Conservation (phyloP, 2,113 vertebrate genomes). For the Halcyon senegalensis region DNA sequence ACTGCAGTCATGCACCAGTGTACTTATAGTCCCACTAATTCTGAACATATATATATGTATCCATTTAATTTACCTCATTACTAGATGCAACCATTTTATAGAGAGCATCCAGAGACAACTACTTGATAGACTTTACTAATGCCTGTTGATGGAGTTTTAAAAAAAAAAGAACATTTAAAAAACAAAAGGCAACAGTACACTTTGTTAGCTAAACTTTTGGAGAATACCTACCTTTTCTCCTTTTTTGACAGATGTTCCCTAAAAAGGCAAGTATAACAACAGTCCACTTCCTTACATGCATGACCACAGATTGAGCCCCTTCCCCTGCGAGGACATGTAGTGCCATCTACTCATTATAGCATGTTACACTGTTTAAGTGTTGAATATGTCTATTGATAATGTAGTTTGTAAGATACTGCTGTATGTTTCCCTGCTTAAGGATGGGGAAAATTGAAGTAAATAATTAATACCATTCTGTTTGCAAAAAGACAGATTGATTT, state of each 20-base stretch:
- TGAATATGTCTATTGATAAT: background rate
- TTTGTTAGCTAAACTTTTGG: background rate
- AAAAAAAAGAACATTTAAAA: background rate
- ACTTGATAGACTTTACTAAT: background rate
- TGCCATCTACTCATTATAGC: background rate
- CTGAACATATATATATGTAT: background rate
- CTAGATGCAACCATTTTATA: background rate
- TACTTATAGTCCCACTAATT: background rate
- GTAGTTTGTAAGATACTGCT: background rate
- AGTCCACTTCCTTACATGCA: background rate
- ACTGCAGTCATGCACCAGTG: background rate
- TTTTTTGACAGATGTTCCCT: background rate
- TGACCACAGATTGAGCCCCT: background rate
- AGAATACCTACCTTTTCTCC: background rate
- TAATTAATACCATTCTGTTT: background rate
- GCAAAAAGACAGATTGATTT: background rate
- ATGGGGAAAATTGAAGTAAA: background rate
- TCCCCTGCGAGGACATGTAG: background rate
- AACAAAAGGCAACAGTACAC: background rate
- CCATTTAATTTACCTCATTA: background rate
- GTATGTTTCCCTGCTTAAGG: background rate
- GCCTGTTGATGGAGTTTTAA: background rate
- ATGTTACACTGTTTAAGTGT: background rate
- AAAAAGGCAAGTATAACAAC: background rate
- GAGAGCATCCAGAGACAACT: background rate